These are phyloP conservation scores for Amniataba percoides DNA, from an alignment of 2,797 vertebrate genomes.

Conservation along the genomic window DNA sequence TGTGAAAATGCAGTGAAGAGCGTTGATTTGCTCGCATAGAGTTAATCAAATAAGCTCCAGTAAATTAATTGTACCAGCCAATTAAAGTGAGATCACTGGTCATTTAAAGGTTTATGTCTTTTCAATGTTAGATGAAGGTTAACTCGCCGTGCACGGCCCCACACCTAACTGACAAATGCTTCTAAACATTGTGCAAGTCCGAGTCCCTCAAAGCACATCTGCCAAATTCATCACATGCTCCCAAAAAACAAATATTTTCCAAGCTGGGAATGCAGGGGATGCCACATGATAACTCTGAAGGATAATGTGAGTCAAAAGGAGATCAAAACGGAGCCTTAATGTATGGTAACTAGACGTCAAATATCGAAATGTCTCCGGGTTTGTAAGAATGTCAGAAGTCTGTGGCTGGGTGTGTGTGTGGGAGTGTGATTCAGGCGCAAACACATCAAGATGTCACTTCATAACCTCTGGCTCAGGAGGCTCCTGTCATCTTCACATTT, in stretches of 20 bases:
- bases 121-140: conserved; percentile 44
- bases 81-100: conserved; percentile 34
- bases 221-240: conserved; percentile 46
- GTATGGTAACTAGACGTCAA: conserved; percentile 71
- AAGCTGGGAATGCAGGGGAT: conserved; percentile 20
- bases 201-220: conserved; percentile 14
- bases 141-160: conserved; percentile 47
- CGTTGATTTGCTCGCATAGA: background rate
- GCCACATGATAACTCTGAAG: conserved; percentile 12
- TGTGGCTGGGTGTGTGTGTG: conserved; percentile 69
- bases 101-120: conserved; percentile 41
- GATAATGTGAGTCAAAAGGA: conserved; percentile 45
- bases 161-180: conserved; percentile 56
- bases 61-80: conserved; percentile 13
- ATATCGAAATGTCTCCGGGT: conserved; percentile 67
- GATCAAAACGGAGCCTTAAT: conserved; percentile 64
- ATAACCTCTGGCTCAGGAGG: conserved; percentile 84
- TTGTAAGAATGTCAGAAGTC: conserved; percentile 71
- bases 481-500: conserved; percentile 86
- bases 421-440: conserved; percentile 80
- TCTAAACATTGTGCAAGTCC: conserved; percentile 46
- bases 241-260: conserved; percentile 42
- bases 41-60: conserved; percentile 5
- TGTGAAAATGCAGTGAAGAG: background rate
- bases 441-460: conserved; percentile 85